Evolutionary conservation across 1,140 invertebrate species (phyloP), one percentile per base, ranked within the genome.

Genomic region (Bilobella aurantiaca): DNA sequence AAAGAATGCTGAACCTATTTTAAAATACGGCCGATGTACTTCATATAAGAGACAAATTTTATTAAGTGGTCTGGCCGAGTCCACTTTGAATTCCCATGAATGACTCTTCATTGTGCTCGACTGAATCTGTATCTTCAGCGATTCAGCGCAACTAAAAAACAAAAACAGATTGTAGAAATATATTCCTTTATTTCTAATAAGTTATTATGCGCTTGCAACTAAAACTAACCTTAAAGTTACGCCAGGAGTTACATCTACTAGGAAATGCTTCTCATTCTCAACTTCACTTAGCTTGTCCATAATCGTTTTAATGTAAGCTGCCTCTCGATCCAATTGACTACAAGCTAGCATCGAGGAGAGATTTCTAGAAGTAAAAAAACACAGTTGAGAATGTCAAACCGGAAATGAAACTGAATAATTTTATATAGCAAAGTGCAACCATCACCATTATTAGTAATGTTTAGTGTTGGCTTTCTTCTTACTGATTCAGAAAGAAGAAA

Each of bases 1-100:
- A 47, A 65, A 65, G 49, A 42, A 64, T 31, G 64, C 62, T 18
- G 68, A 64, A 21, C 49, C 62, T 2, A 90, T 76, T 18, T 79
- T 76, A 77, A 90, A 91, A 75, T 91, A 85, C 64, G 84, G 83
- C 30, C 86, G 79, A 76, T 88, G 82, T 1, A 82, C 82, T 71
- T 90, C 87, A 72, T 88, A 82, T 0, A 89, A 77, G 1, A 92
- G 76, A 1, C 85, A 86, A 25, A 90, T 80, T 31, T 84, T 83
- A 71, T 81, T 74, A 37, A 82, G 69, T 32, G 74, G 75, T 57
- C 62, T 53, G 47, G 49, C 65, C 0, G 81, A 80, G 67, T 80
- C 82, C 64, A 88, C 64, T 5, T 80, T 80, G 72, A 88, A 88
- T 3, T 80, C 82, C 87, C 87, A 88, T 49, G 83, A 80, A 59